These are phyloP conservation scores for Drosophila colorata DNA, from an alignment of 2,888 invertebrate genomes.

Conservation along the genomic window DNA sequence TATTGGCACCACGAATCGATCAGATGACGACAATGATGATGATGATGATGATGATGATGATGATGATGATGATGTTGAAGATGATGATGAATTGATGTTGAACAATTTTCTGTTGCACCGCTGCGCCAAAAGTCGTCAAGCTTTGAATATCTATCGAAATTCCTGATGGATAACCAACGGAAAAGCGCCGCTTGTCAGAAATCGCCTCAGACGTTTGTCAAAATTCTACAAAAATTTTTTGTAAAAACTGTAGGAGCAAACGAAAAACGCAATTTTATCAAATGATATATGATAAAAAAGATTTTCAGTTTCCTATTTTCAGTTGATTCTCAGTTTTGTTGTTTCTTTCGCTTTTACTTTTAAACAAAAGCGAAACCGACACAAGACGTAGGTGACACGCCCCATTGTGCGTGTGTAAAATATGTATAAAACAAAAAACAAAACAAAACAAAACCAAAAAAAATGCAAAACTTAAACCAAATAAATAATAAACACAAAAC, in stretches of 20 bases:
- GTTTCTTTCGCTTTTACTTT: slow-evolving; percentile 55
- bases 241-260: slow-evolving; percentile 82
- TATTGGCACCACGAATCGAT: slow-evolving; percentile 66
- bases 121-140: not conserved
- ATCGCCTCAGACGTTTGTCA: slow-evolving; percentile 69
- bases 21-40: slow-evolving; percentile 9
- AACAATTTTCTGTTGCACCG: slow-evolving; percentile 30
- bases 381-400: slow-evolving; percentile 40
- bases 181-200: slow-evolving; percentile 46
- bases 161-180: not conserved
- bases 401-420: slow-evolving; percentile 62
- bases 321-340: slow-evolving; percentile 46
- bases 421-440: slow-evolving; percentile 57
- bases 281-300: slow-evolving; percentile 40
- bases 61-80: slow-evolving; percentile 11
- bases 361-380: slow-evolving; percentile 52
- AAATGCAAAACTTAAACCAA: slow-evolving; percentile 23
- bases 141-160: not conserved
- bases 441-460: slow-evolving; percentile 32
- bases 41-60: slow-evolving; percentile 15
- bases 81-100: slow-evolving; percentile 14
- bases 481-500: slow-evolving; percentile 47
- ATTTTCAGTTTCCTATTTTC: slow-evolving; percentile 40
- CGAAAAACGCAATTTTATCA: slow-evolving; percentile 84
- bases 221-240: slow-evolving; percentile 75